Conservation (phyloP, 2,888 invertebrate species). For the Eilema sororculum region DNA sequence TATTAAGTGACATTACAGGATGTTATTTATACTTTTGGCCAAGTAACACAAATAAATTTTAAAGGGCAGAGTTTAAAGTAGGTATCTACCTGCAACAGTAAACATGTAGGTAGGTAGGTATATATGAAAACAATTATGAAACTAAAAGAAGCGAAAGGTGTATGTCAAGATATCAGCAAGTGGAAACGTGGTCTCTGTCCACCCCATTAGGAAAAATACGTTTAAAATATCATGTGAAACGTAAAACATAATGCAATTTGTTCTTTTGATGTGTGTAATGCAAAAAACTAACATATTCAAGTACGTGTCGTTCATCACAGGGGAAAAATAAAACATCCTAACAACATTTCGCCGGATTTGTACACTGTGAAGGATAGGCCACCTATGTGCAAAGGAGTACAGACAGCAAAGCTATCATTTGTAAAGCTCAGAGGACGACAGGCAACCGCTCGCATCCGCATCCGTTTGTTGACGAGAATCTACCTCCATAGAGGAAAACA, state of each 20-base stretch:
- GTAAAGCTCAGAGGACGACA: slow-evolving; percentile 57
- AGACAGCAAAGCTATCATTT: slow-evolving; percentile 57
- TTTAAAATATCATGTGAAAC: too few species aligned
- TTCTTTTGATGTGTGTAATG: background rate
- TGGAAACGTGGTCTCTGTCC: background rate
- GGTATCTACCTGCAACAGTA: too few species aligned
- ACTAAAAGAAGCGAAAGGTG: too few species aligned
- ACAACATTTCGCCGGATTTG: slow-evolving; percentile 34
- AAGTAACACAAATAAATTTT: too few species aligned
- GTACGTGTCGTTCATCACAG: slow-evolving; percentile 18
- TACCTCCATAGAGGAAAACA: slow-evolving; percentile 41
- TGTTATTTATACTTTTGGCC: too few species aligned
- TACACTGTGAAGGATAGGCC: slow-evolving; percentile 27
- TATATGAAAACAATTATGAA: too few species aligned
- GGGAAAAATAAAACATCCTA: slow-evolving; percentile 16
- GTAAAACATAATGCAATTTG: background rate
- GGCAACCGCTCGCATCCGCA: slow-evolving; percentile 48
- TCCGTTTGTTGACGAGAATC: slow-evolving; percentile 54
- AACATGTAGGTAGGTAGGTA: too few species aligned
- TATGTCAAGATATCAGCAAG: too few species aligned
- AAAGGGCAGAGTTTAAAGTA: too few species aligned
- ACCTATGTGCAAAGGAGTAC: slow-evolving; percentile 28
- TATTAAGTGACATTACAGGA: too few species aligned
- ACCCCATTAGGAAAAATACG: too few species aligned
- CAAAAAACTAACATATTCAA: slow-evolving; percentile 8